Base-by-base conservation (phyloP, 2,888 invertebrate species). In the Crioceris asparagi region DNA sequence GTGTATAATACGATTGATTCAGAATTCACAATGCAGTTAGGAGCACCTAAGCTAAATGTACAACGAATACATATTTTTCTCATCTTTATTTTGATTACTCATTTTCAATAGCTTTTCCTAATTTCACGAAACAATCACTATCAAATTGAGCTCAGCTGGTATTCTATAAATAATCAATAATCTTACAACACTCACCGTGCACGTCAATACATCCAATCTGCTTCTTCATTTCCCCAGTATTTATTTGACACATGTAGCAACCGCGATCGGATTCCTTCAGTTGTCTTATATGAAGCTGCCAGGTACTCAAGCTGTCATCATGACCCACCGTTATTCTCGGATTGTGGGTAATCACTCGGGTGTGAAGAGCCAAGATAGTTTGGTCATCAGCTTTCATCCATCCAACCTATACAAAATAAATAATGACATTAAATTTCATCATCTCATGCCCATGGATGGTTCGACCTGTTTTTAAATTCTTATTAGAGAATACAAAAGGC, bases 231-330 rank as follows among this genome's bases (percentile, higher is more conserved):
- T 77, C 74, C 45, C 69, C 75, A 3, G 83, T 83, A 60, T 83
- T 83, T 48, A 83, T 78, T 65, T 83, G 83, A 57, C 83, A 83
- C 81, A 83, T 82, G 62, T 83, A 83, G 55, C 82, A 83, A 6
- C 82, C 83, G 40, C 79, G 72, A 59, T 83, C 83, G 35, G 77
- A 72, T 47, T 81, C 80, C 62, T 76, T 77, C 47, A 83, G 67
- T 35, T 78, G 79, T 31, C 79, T 63, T 48, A 83, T 80, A 57
- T 80, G 78, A 23, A 83, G 70, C 56, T 77, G 77, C 83, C 83
- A 83, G 23, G 77, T 79, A 41, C 71, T 69, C 17, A 78, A 74
- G 6, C 77, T 75, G 62, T 82, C 81, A 62, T 82, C 82, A 57
- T 79, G 72, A 39, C 74, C 74, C 44, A 83, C 79, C 10, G 75